A percentile compares a stretch with the other conserved stretches of the same genome.
These are phyloP conservation scores for Calephelis virginiensis DNA, from an alignment of 1,140 invertebrate genomes.

Conservation along the genomic window DNA sequence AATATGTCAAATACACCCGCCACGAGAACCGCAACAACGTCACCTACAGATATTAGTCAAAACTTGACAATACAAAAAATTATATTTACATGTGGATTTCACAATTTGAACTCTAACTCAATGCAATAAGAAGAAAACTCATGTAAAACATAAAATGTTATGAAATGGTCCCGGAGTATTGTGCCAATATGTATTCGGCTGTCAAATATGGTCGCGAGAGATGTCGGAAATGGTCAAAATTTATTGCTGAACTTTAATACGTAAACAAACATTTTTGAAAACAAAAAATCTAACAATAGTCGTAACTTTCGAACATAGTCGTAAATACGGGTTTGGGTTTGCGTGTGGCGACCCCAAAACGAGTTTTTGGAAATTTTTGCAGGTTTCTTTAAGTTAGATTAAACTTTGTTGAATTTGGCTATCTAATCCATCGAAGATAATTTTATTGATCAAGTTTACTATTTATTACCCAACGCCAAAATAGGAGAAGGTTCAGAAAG, in stretches of 20 bases:
- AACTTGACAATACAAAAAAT: constrained; percentile 54
- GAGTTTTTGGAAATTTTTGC: neutral
- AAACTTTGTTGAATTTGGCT: too few species aligned
- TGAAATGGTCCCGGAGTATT: constrained; percentile 46
- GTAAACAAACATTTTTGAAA: constrained; percentile 37
- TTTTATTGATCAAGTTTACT: too few species aligned
- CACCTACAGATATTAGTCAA: constrained; percentile 76
- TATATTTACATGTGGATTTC: constrained; percentile 25
- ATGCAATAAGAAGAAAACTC: constrained; percentile 18
- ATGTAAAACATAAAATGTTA: constrained; percentile 22
- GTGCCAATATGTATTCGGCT: constrained; percentile 59
- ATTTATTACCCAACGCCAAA: too few species aligned
- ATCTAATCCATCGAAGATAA: too few species aligned
- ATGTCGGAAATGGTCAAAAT: constrained; percentile 49
- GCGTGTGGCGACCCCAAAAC: neutral
- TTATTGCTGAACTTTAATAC: constrained; percentile 64
- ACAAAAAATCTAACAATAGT: constrained; percentile 11
- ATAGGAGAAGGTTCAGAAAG: too few species aligned
- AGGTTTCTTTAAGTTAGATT: neutral
- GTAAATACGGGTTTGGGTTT: constrained; percentile 26
- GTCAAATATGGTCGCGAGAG: constrained; percentile 54
- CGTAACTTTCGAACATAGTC: constrained; percentile 6
- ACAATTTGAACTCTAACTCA: constrained; percentile 26
- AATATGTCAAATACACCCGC: constrained; percentile 72
- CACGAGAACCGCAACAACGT: constrained; percentile 58